Evolutionary conservation across 2,888 invertebrate species (phyloP), one percentile per base, ranked within the genome.

Genomic region (Drosophila percnosoma): DNA sequence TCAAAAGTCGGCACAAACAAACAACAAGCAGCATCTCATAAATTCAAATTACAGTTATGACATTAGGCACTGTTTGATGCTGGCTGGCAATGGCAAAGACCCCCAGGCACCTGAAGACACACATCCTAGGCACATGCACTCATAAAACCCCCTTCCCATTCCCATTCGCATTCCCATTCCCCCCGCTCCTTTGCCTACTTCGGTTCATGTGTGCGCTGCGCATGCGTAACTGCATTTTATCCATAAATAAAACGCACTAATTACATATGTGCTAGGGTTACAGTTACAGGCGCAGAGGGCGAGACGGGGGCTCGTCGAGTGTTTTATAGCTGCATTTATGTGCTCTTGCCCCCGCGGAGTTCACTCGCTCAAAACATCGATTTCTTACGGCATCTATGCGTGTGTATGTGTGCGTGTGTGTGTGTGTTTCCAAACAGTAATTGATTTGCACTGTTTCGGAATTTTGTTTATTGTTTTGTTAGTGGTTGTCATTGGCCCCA

Each of bases 41-140:
- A 82, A 83, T 82, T 89, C 85, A 80, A 90, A 89, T 83, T 89
- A 80, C 77, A 79, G 72, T 81, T 84, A 79, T 76, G 77, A 64
- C 70, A 72, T 73, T 78, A 69, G 58, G 34, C 63, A 62, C 66
- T 48, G n/a, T 55, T 55, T 38, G 55, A 55, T 15, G 54, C 54
- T 4, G 24, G 24, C 45, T 4, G 24, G 24, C 45, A 24, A 36
- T 21, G 63, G 60, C 51, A 73, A 55, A 78, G 89, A 89, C 83
- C 90, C 89, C 89, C 89, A 90, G 55, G 91, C 91, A 90, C 90
- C 90, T 90, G 90, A 80, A 81, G 62, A 59, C 51, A 65, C 52
- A 60, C 49, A 67, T 15, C 64, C 49, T 52, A 64, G 49, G 24
- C 68, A 59, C 51, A 63, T 55, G 48, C 60, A 58, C 38, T 34